Evolutionary conservation across 2,113 vertebrate species (phyloP).

Genomic region (Cebidichthys violaceus): DNA sequence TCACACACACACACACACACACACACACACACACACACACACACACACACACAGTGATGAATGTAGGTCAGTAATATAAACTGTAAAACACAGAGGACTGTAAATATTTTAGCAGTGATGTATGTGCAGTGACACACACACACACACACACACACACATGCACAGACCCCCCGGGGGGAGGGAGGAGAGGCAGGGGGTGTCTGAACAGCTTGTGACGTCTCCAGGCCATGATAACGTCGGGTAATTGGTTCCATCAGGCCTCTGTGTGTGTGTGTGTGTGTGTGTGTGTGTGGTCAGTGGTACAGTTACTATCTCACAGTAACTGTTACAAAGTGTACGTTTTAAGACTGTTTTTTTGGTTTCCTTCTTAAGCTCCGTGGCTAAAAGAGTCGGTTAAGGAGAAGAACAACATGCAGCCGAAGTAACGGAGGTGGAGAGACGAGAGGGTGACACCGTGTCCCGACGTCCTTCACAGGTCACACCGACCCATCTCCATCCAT

Average conservation of each 20-base stretch:
- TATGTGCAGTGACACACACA: slow-evolving; percentile 59
- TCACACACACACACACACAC: slow-evolving; percentile 2
- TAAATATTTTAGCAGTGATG: slow-evolving; percentile 75
- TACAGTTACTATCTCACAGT: slow-evolving; percentile 11
- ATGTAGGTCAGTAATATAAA: slow-evolving; percentile 77
- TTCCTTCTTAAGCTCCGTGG: not conserved
- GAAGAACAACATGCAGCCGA: not conserved
- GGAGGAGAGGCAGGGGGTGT: slow-evolving; percentile 28
- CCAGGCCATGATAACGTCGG: slow-evolving; percentile 78
- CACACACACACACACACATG: slow-evolving; percentile 28
- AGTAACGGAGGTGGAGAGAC: not conserved
- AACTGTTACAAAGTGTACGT: not conserved
- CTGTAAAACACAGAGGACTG: slow-evolving; percentile 64
- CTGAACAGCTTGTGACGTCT: slow-evolving; percentile 79
- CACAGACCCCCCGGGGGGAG: slow-evolving; percentile 37
- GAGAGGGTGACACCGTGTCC: not conserved
- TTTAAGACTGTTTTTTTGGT: not conserved
- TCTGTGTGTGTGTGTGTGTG: slow-evolving; percentile 24
- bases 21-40: slow-evolving; percentile 26
- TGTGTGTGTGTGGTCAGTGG: slow-evolving; percentile 33
- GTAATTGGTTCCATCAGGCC: slow-evolving; percentile 79
- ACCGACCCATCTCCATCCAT: not conserved
- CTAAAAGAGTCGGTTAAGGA: not conserved
- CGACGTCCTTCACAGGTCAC: not conserved
- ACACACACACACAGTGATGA: slow-evolving; percentile 42